phyloP scores from a whole-genome alignment of 2,113 vertebrate species.

The Electrona antarctica region DNA sequence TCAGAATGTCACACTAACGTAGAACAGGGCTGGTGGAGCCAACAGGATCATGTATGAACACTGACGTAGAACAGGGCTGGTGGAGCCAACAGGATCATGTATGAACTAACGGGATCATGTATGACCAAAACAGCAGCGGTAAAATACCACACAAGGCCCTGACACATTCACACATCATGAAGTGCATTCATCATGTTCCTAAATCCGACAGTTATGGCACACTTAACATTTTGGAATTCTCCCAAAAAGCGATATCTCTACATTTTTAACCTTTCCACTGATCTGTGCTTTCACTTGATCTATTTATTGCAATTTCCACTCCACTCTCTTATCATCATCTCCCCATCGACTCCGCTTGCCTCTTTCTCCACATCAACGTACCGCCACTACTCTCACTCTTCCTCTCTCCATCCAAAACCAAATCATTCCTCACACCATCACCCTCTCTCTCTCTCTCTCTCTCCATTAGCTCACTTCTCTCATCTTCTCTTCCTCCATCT shows the following conservation, averaged over 20 bases:
- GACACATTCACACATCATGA: no score
- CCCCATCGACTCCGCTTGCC: neutral
- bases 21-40: no score
- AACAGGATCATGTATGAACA: no score
- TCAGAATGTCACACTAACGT: no score
- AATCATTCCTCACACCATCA: neutral
- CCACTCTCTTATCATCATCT: neutral
- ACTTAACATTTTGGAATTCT: constrained; percentile 17
- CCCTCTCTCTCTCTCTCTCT: neutral
- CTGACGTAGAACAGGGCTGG: no score
- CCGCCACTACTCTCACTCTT: neutral
- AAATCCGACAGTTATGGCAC: constrained; percentile 54
- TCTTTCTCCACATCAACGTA: neutral
- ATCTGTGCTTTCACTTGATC: no score
- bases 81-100: no score
- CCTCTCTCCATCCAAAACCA: neutral
- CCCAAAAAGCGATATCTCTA: no score
- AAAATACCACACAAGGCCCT: no score
- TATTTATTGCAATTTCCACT: neutral
- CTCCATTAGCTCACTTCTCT: constrained; percentile 3
- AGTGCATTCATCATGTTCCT: constrained; percentile 51
- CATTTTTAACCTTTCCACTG: no score
- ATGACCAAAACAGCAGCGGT: no score
- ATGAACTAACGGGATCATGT: no score
- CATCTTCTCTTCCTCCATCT: neutral